A percentile compares a stretch with the other conserved stretches of the same genome.
These are phyloP conservation scores for Antheraea yamamai DNA, from an alignment of 2,888 invertebrate genomes.

Conservation along the genomic window DNA sequence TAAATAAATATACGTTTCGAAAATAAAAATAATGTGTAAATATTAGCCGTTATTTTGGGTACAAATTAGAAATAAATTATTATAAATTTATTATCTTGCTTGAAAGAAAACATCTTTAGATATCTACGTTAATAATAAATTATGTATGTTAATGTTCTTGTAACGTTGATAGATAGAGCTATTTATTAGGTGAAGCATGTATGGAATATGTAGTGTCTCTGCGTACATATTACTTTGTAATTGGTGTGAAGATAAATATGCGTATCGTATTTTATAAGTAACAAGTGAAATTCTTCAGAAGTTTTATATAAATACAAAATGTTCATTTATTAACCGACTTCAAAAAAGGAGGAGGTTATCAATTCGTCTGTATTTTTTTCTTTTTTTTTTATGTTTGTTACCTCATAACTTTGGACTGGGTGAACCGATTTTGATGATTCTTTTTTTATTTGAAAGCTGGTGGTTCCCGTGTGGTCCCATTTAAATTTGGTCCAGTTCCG, in stretches of 20 bases:
- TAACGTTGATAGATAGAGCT: background rate
- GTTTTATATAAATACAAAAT: background rate
- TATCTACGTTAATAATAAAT: slow-evolving; percentile 12
- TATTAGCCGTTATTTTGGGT: background rate
- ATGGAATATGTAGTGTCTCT: slow-evolving; percentile 1
- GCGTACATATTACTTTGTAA: background rate
- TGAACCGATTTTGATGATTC: no score
- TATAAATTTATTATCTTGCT: background rate
- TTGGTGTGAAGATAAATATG: slow-evolving; percentile 8
- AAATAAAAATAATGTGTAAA: background rate
- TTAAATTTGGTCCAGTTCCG: no score
- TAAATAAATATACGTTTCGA: background rate
- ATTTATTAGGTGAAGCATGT: slow-evolving; percentile 1
- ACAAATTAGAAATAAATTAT: background rate
- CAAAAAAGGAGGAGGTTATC: no score
- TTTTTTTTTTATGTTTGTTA: no score
- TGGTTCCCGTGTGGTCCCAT: no score
- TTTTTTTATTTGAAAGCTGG: no score
- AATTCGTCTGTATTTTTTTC: no score
- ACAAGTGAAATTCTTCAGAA: slow-evolving; percentile 10
- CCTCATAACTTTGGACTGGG: no score
- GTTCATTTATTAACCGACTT: no score
- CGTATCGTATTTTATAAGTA: background rate
- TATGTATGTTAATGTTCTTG: slow-evolving; percentile 7
- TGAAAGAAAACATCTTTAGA: slow-evolving; percentile 5